Evolutionary conservation across 2,888 invertebrate genomes (phyloP).

Genomic region (Idaea dimidiata): DNA sequence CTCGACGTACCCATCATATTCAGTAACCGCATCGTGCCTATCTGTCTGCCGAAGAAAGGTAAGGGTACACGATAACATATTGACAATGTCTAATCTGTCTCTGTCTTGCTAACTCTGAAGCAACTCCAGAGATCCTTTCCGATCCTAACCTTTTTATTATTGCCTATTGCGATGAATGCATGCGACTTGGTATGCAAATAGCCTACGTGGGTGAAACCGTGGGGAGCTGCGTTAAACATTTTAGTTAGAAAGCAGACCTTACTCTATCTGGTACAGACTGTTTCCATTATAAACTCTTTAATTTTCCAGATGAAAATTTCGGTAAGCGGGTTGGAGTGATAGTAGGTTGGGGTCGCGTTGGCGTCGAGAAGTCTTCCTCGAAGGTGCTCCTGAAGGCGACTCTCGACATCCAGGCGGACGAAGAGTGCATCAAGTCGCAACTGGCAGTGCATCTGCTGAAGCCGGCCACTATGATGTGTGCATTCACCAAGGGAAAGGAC

Average conservation of each 20-base stretch:
- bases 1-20: constrained; percentile 66
- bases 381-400: constrained; percentile 69
- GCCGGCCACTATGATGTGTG: constrained; percentile 81
- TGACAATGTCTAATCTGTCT: too few species aligned
- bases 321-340: constrained; percentile 63
- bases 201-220: too few species aligned
- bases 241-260: too few species aligned
- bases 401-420: constrained; percentile 64
- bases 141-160: too few species aligned
- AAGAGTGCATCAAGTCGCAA: constrained; percentile 63
- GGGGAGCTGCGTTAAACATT: too few species aligned
- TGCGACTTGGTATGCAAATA: too few species aligned
- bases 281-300: not conserved
- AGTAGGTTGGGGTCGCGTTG: constrained; percentile 80
- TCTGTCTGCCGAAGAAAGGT: constrained; percentile 78
- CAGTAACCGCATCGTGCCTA: constrained; percentile 64
- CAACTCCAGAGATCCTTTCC: too few species aligned
- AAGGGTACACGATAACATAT: constrained; percentile 17
- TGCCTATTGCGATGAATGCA: too few species aligned
- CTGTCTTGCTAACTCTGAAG: too few species aligned
- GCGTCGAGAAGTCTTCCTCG: constrained; percentile 64
- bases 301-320: constrained; percentile 63
- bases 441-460: constrained; percentile 69
- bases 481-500: constrained; percentile 80
- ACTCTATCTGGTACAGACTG: too few species aligned